Evolutionary conservation across 2,797 vertebrate species (phyloP).

Genomic region (Rhincodon typus): DNA sequence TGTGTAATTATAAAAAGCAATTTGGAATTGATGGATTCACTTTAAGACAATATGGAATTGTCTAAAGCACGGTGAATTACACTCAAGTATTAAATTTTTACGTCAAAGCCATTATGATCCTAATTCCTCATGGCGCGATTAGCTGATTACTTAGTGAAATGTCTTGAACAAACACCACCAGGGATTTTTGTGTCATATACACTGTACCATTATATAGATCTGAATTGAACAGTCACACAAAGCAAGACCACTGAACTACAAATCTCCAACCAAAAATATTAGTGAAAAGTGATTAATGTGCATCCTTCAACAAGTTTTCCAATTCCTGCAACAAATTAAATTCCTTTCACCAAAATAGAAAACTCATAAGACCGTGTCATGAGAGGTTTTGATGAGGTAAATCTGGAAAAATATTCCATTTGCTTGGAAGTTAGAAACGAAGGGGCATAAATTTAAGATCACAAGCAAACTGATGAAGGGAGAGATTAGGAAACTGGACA

Average conservation of each 20-base stretch:
- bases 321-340: background rate
- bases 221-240: background rate
- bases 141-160: background rate
- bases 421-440: background rate
- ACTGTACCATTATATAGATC: background rate
- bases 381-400: background rate
- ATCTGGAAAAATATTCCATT: background rate
- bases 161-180: no score
- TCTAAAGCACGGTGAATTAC: background rate
- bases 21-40: background rate
- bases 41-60: background rate
- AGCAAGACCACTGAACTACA: background rate
- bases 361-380: background rate
- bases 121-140: background rate
- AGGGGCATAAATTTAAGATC: background rate
- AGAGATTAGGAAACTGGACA: background rate
- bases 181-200: background rate
- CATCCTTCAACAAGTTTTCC: background rate
- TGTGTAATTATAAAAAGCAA: background rate
- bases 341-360: background rate
- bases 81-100: background rate
- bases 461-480: no score
- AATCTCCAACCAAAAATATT: background rate
- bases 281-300: background rate
- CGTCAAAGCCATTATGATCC: background rate